Percentiles rank a stretch among this genome's conserved stretches.
Conservation (phyloP, 2,888 invertebrate species). For the Coelinius sp. region DNA sequence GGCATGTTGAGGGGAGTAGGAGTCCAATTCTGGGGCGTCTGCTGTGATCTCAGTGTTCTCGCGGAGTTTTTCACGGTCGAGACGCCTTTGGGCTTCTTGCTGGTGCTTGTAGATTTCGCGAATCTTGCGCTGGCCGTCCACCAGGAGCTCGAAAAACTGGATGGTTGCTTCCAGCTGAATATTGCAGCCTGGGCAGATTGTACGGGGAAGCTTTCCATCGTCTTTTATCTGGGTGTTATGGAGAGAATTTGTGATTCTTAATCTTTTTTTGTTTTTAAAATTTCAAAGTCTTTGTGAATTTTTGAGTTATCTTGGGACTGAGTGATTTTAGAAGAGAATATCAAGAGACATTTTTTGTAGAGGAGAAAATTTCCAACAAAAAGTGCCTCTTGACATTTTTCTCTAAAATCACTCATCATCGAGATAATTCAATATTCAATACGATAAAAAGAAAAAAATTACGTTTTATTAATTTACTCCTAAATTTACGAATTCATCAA, state of each 20-base stretch:
- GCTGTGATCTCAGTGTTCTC: constrained; percentile 51
- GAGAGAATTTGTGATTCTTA: constrained; percentile 14
- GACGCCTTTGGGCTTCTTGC: constrained; percentile 67
- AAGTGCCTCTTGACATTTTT: no score
- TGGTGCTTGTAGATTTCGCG: constrained; percentile 72
- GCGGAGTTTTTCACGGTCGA: constrained; percentile 62
- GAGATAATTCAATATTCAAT: no score
- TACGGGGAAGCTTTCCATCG: constrained; percentile 80
- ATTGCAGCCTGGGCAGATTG: constrained; percentile 84
- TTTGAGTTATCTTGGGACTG: no score
- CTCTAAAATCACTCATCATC: no score
- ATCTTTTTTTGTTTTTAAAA: constrained; percentile 22
- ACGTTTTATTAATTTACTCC: not conserved
- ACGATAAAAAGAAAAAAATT: no score
- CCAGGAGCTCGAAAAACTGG: constrained; percentile 81
- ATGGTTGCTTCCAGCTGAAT: constrained; percentile 83
- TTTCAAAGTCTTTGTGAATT: not conserved
- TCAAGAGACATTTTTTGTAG: no score
- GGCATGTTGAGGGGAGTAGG: constrained; percentile 38
- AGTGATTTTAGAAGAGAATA: no score
- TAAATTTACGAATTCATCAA: no score
- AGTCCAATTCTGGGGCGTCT: constrained; percentile 50
- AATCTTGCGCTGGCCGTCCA: constrained; percentile 78
- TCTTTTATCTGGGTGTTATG: constrained; percentile 77
- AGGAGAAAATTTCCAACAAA: no score